These are phyloP conservation scores for Hyposoter didymator DNA, from an alignment of 2,888 invertebrate species.

Conservation along the genomic window DNA sequence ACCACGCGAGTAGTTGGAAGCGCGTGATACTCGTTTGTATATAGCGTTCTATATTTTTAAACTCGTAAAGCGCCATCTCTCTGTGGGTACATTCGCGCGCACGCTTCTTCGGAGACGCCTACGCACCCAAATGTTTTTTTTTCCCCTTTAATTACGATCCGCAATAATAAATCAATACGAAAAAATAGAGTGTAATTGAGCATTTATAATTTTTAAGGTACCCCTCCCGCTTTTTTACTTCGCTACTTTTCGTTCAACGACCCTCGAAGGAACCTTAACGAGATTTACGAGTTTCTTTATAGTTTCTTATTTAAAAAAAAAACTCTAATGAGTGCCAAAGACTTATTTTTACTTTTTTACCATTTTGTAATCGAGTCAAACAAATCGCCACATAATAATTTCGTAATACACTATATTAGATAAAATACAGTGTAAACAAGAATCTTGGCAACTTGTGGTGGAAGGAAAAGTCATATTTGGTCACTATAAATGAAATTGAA, in stretches of 20 bases:
- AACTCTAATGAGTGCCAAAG: not conserved
- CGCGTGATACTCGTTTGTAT: constrained; percentile 62
- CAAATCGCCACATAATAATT: not conserved
- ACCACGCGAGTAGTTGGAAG: constrained; percentile 44
- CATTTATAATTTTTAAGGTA: not conserved
- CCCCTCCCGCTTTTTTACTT: not conserved
- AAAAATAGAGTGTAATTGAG: constrained; percentile 1
- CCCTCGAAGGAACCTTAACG: not conserved
- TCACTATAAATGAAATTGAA: too few relatives aligned
- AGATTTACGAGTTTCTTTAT: not conserved
- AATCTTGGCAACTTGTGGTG: not conserved
- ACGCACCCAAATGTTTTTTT: not conserved
- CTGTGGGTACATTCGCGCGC: constrained; percentile 1
- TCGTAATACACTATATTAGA: not conserved
- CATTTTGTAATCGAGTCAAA: not conserved
- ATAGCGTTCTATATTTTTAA: constrained; percentile 63
- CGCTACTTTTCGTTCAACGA: not conserved
- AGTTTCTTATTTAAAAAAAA: not conserved
- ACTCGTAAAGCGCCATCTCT: constrained; percentile 50
- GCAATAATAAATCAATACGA: not conserved
- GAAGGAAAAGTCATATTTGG: not conserved
- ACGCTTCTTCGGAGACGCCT: constrained; percentile 37
- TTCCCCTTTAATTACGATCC: not conserved
- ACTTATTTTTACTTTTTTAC: constrained; percentile 1
- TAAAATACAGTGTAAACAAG: not conserved